These are phyloP conservation scores for Mungos mungo DNA, from an alignment of 2,113 vertebrate genomes.

Conservation along the genomic window DNA sequence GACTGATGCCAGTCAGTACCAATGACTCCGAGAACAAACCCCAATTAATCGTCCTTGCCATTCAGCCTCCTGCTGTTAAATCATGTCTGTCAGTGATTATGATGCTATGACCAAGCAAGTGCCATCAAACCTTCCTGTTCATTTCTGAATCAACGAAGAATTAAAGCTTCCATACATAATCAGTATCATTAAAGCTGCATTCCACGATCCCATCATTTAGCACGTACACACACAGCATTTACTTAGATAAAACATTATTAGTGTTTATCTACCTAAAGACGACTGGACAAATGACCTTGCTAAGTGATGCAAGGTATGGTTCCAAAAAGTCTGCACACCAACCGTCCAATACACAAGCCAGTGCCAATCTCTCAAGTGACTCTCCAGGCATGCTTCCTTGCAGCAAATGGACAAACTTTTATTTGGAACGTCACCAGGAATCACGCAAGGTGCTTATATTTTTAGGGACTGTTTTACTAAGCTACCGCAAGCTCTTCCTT, in stretches of 20 bases:
- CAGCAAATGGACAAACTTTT: not conserved
- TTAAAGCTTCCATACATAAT: not conserved
- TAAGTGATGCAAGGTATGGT: conserved; percentile 49
- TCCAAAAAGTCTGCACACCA: conserved; percentile 55
- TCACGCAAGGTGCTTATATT: not conserved
- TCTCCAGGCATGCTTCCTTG: not conserved
- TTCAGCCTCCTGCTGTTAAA: not conserved
- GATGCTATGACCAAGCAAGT: not conserved
- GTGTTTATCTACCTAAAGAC: conserved; percentile 44
- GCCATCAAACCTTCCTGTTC: not conserved
- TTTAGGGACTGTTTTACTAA: conserved; percentile 26
- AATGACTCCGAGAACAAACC: not conserved
- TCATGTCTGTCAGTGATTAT: not conserved
- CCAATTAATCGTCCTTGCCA: not conserved
- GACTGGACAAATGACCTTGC: not conserved
- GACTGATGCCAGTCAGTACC: not conserved
- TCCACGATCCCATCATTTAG: not conserved
- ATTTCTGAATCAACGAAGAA: conserved; percentile 24
- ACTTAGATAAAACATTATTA: conserved; percentile 61
- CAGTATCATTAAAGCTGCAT: not conserved
- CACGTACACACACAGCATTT: conserved; percentile 24
- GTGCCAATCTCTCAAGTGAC: not conserved
- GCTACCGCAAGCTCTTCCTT: conserved; percentile 25
- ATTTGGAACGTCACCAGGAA: conserved; percentile 37
- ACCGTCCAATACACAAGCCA: not conserved